Conservation (phyloP, 2,113 vertebrate species). For the Sylvietta virens region DNA sequence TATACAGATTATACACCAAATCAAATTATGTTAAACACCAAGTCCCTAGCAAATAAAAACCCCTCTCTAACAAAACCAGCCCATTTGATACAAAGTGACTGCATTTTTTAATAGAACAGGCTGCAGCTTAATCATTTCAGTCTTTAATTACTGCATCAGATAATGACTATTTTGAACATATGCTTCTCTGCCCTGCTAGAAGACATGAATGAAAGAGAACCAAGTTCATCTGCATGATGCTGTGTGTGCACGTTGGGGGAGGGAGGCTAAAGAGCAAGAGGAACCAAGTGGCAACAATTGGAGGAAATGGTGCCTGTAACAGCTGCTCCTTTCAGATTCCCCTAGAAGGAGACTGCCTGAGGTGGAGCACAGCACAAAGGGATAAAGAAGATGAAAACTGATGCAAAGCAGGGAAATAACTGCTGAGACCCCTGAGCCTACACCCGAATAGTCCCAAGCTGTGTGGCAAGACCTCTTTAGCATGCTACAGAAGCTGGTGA, state of each 20-base stretch:
- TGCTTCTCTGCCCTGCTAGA: slow-evolving; percentile 78
- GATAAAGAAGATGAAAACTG: slow-evolving; percentile 86
- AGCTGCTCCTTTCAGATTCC: slow-evolving; percentile 87
- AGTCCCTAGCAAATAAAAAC: neutral
- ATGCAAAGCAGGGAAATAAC: slow-evolving; percentile 85
- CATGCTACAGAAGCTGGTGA: slow-evolving; percentile 78
- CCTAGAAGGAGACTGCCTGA: slow-evolving; percentile 84
- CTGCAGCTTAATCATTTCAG: slow-evolving; percentile 35
- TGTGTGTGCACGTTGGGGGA: slow-evolving; percentile 26
- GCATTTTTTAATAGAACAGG: neutral
- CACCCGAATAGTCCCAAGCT: slow-evolving; percentile 70
- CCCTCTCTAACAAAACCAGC: neutral
- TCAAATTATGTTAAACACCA: neutral
- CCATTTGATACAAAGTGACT: neutral
- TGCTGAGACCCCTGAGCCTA: slow-evolving; percentile 76
- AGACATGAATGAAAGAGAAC: slow-evolving; percentile 67
- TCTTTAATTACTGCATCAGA: slow-evolving; percentile 77
- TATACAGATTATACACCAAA: slow-evolving; percentile 24
- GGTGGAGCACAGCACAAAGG: slow-evolving; percentile 82
- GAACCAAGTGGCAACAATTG: slow-evolving; percentile 72
- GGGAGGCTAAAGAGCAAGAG: slow-evolving; percentile 31
- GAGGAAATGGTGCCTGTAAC: slow-evolving; percentile 81
- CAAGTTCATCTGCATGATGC: slow-evolving; percentile 80
- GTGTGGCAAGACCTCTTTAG: slow-evolving; percentile 82
- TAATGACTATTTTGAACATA: slow-evolving; percentile 83